Evolutionary conservation across 2,113 vertebrate genomes (phyloP).

Genomic region (Stigmatopora nigra): DNA sequence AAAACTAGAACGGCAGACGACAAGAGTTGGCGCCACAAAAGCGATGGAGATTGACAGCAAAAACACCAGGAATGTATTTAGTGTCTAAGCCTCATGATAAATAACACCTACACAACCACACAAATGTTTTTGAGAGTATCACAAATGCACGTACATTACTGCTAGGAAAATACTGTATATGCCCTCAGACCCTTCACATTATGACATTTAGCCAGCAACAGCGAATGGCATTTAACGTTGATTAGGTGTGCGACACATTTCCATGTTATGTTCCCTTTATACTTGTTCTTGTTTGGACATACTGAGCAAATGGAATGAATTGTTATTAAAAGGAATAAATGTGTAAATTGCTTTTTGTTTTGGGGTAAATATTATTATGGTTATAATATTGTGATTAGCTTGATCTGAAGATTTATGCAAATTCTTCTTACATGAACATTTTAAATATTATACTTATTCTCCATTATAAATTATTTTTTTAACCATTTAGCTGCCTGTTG

Average conservation of each 20-base stretch:
- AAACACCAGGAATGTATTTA: constrained; percentile 8
- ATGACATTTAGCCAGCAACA: constrained; percentile 18
- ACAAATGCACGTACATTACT: background rate
- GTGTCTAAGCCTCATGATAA: constrained; percentile 10
- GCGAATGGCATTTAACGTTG: constrained; percentile 28
- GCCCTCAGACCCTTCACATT: constrained; percentile 5
- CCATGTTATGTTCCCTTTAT: constrained; percentile 3
- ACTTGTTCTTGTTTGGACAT: background rate
- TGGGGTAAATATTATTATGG: background rate
- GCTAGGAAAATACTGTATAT: background rate
- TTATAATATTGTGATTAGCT: background rate
- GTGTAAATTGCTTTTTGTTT: background rate
- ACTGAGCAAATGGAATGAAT: background rate
- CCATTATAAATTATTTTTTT: too few species aligned
- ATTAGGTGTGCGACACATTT: constrained; percentile 6
- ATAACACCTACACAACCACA: background rate
- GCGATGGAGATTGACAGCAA: constrained; percentile 12
- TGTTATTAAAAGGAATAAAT: background rate
- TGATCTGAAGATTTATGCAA: too few species aligned
- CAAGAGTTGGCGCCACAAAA: constrained; percentile 15
- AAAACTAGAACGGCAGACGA: constrained; percentile 1
- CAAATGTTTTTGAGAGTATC: background rate
- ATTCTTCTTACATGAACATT: too few species aligned
- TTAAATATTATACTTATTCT: too few species aligned
- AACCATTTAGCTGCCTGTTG: too few species aligned